Conservation (phyloP, 92 coral and sea anemone species). For the Epizoanthus rinbou region DNA sequence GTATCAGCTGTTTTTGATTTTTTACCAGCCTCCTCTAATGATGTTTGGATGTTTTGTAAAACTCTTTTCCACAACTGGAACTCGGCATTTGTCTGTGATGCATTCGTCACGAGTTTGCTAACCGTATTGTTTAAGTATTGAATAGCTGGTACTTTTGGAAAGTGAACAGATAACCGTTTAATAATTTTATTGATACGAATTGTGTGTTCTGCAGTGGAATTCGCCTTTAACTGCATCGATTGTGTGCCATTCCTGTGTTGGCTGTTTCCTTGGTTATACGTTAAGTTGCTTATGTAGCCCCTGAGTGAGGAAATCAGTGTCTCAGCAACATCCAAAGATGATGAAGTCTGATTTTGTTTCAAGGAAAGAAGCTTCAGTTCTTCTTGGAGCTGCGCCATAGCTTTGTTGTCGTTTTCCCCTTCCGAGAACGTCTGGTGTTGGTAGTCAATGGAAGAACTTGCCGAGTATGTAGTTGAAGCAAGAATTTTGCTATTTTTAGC, state of each 20-base stretch:
- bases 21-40: background rate
- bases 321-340: slow-evolving; percentile 49
- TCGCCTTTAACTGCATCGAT: background rate
- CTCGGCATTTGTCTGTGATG: slow-evolving; percentile 47
- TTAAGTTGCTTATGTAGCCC: slow-evolving; percentile 46
- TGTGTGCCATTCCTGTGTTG: background rate
- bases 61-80: slow-evolving; percentile 32
- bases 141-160: slow-evolving; percentile 61
- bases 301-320: slow-evolving; percentile 40
- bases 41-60: slow-evolving; percentile 30
- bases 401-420: background rate
- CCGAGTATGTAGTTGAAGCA: background rate
- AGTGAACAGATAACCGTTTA: slow-evolving; percentile 48
- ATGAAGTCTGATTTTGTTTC: slow-evolving; percentile 60
- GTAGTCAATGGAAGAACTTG: background rate
- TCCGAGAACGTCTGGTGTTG: background rate
- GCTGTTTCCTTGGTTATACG: background rate
- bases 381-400: slow-evolving; percentile 31
- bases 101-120: slow-evolving; percentile 44
- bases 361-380: slow-evolving; percentile 42
- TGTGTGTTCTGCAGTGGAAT: background rate
- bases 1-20: background rate
- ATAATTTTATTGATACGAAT: slow-evolving; percentile 42
- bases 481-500: background rate
- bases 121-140: slow-evolving; percentile 56